Base-by-base conservation (phyloP, 2,113 vertebrate genomes). In the Hyla sarda region DNA sequence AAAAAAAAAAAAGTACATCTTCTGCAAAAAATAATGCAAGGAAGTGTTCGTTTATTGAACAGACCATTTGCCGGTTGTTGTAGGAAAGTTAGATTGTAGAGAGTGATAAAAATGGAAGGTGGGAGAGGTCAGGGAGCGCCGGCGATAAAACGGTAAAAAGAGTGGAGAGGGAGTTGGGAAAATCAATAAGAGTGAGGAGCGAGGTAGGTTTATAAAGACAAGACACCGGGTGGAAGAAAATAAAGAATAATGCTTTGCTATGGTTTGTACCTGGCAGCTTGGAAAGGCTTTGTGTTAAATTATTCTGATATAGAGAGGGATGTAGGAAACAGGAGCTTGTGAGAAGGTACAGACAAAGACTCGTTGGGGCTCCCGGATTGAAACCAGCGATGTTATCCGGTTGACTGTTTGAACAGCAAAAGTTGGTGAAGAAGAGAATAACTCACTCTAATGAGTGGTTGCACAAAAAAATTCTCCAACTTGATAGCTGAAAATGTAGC, bases 11-110 rank as follows among this genome's bases (percentile, higher is more conserved):
- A 91, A 91, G 90, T 88, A 90, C 90, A 89, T 88, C 88, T 90
- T 90, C 77, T 90, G 90, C 89, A 91, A 90, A 92, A 90, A 91
- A 92, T 91, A 91, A 91, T 72, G 0, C 87, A 25, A 60, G 89
- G 90, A 89, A 91, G 90, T 91, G 87, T 88, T 89, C 88, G 90
- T 91, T 88, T 62, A 47, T 86, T 81, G 85, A 87, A 82, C 77
- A 82, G 77, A 58, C 77, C 50, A n/a, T 74, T 87, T 77, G 72
- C 87, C 83, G 69, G 67, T 21, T 30, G 56, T 69, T 72, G 71
- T 41, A n/a, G 45, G 30, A 25, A 85, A 62, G 65, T 87, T 65
- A 73, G 47, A 71, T 86, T 72, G 76, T 71, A 50, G 76, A 73
- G 67, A 81, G 76, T 47, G 76, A 86, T 8, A 87, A 82, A 85